Conservation (phyloP, 2,888 invertebrate species). For the Criorhina ranunculi region DNA sequence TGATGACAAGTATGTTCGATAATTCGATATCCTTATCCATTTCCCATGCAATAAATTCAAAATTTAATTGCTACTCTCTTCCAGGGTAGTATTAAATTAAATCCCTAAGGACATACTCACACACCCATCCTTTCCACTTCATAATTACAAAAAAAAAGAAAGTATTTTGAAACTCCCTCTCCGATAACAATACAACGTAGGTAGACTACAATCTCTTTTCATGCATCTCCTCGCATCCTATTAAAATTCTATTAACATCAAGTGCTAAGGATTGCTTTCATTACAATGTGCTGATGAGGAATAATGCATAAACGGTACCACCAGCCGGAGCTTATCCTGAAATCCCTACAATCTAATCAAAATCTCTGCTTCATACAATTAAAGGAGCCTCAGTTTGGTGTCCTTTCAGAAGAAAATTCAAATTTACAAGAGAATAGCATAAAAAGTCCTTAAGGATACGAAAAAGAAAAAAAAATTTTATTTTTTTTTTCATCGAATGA, state of each 20-base stretch:
- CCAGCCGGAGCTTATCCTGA: slow-evolving; percentile 34
- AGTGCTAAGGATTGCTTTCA: slow-evolving; percentile 6
- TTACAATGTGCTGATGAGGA: slow-evolving; percentile 31
- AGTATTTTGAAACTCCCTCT: neutral
- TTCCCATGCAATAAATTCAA: neutral
- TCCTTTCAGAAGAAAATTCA: neutral
- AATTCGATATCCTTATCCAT: neutral
- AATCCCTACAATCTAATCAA: slow-evolving; percentile 41
- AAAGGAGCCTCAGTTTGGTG: slow-evolving; percentile 9
- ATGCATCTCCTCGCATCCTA: slow-evolving; percentile 12
- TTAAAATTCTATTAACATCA: slow-evolving; percentile 41
- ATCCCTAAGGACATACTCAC: neutral
- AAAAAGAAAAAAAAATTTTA: slow-evolving; percentile 15
- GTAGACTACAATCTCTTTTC: neutral
- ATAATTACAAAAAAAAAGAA: slow-evolving; percentile 27
- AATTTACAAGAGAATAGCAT: neutral
- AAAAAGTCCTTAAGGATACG: neutral
- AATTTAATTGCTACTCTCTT: neutral
- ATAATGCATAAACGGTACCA: slow-evolving; percentile 37
- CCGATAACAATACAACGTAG: neutral
- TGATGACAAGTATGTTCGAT: neutral
- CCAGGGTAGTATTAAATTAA: slow-evolving; percentile 10
- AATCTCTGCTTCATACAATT: slow-evolving; percentile 39
- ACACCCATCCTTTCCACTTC: neutral
- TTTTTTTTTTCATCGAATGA: neutral